These are phyloP conservation scores for Eudemis profundana DNA, from an alignment of 2,888 invertebrate genomes.

Conservation along the genomic window DNA sequence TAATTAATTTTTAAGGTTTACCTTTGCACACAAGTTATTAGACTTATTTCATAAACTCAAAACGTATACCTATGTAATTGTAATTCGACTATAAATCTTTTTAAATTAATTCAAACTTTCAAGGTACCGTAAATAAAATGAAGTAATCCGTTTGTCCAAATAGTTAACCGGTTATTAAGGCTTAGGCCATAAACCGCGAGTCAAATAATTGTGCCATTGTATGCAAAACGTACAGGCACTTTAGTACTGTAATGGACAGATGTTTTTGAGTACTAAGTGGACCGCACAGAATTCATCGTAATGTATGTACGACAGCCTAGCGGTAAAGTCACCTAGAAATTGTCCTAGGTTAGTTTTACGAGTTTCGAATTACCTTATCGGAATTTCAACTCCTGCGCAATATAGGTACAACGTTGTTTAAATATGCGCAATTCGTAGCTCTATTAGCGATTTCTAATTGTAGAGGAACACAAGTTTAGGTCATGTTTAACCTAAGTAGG, in stretches of 20 bases:
- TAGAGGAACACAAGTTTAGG: constrained; percentile 5
- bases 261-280: constrained; percentile 76
- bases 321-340: constrained; percentile 22
- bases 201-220: constrained; percentile 62
- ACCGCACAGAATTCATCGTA: constrained; percentile 68
- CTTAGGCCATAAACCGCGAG: constrained; percentile 39
- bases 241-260: constrained; percentile 64
- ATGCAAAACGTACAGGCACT: constrained; percentile 76
- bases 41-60: constrained; percentile 1
- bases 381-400: constrained; percentile 28
- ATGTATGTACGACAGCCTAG: constrained; percentile 41
- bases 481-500: constrained; percentile 15
- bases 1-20: constrained; percentile 11
- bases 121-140: constrained; percentile 13
- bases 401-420: constrained; percentile 18
- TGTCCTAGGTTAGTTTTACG: constrained; percentile 43
- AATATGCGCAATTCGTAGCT: constrained; percentile 29
- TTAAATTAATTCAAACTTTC: constrained; percentile 8
- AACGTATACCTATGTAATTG: constrained; percentile 13
- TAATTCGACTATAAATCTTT: background rate
- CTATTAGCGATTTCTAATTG: constrained; percentile 14
- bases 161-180: constrained; percentile 29
- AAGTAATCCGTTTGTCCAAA: constrained; percentile 29
- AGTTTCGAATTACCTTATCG: constrained; percentile 25
- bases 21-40: constrained; percentile 1